These are phyloP conservation scores for Poeciliopsis occidentalis DNA, from an alignment of 2,113 vertebrate species.

Conservation along the genomic window DNA sequence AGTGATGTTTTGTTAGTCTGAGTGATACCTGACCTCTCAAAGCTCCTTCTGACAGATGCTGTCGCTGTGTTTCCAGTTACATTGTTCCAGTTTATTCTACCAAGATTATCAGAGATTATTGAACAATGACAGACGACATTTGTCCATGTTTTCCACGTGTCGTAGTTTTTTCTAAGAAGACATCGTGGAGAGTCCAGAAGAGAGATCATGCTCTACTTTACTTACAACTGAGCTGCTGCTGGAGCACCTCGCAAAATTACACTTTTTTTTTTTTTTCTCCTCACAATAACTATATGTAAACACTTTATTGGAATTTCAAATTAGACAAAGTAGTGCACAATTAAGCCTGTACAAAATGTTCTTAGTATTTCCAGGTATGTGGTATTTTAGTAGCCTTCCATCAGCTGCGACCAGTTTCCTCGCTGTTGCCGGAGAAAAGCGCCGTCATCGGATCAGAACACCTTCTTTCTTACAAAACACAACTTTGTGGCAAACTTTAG, in stretches of 20 bases:
- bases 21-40: not conserved
- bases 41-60: not conserved
- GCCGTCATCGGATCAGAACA: too few relatives aligned
- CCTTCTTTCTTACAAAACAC: too few relatives aligned
- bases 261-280: not conserved
- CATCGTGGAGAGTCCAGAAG: not conserved
- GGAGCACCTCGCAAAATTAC: not conserved
- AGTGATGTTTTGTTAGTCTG: slow-evolving; percentile 9
- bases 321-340: not conserved
- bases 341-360: not conserved
- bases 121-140: not conserved
- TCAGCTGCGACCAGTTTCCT: not conserved
- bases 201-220: not conserved
- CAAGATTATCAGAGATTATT: not conserved
- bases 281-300: too few relatives aligned
- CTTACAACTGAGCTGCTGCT: not conserved
- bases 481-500: too few relatives aligned
- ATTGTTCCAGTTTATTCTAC: not conserved
- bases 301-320: not conserved
- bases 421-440: not conserved
- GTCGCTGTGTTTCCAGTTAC: not conserved
- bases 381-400: not conserved
- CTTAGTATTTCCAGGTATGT: not conserved
- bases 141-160: not conserved
- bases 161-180: not conserved